These are phyloP conservation scores for Allacma fusca DNA, from an alignment of 2,888 invertebrate genomes.

Conservation along the genomic window DNA sequence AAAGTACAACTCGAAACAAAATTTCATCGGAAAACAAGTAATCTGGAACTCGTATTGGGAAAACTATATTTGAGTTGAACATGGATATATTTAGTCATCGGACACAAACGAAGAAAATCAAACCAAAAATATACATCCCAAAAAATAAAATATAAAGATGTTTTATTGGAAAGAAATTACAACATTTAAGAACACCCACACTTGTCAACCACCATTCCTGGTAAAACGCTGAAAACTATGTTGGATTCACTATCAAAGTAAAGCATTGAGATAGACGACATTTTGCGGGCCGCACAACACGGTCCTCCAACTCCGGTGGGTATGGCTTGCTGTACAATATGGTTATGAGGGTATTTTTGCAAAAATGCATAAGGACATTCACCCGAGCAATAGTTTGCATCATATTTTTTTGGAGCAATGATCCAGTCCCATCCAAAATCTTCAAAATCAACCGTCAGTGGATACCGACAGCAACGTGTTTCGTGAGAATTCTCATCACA, in stretches of 20 bases:
- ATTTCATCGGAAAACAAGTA: too few species aligned
- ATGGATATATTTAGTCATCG: too few species aligned
- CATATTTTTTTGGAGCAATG: conserved; percentile 92
- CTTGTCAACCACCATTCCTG: conserved; percentile 92
- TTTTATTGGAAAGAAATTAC: too few species aligned
- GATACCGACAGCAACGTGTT: conserved; percentile 91
- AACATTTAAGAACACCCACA: conserved; percentile 84
- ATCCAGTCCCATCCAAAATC: conserved; percentile 98
- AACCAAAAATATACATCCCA: too few species aligned
- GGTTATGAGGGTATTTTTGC: conserved; percentile 87
- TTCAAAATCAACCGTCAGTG: conserved; percentile 90
- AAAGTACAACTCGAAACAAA: too few species aligned
- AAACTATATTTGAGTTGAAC: too few species aligned
- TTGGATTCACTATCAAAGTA: conserved; percentile 89
- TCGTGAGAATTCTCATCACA: conserved; percentile 84
- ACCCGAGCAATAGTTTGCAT: conserved; percentile 95
- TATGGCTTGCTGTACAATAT: conserved; percentile 82
- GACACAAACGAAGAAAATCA: too few species aligned
- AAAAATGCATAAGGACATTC: conserved; percentile 90
- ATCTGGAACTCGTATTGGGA: too few species aligned
- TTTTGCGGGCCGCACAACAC: conserved; percentile 90
- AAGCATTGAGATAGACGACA: conserved; percentile 88
- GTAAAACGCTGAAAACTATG: conserved; percentile 85
- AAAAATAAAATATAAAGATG: too few species aligned
- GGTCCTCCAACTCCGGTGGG: conserved; percentile 81